phyloP scores from a whole-genome alignment of 2,888 invertebrate genomes.

The Ypsolopha sequella region DNA sequence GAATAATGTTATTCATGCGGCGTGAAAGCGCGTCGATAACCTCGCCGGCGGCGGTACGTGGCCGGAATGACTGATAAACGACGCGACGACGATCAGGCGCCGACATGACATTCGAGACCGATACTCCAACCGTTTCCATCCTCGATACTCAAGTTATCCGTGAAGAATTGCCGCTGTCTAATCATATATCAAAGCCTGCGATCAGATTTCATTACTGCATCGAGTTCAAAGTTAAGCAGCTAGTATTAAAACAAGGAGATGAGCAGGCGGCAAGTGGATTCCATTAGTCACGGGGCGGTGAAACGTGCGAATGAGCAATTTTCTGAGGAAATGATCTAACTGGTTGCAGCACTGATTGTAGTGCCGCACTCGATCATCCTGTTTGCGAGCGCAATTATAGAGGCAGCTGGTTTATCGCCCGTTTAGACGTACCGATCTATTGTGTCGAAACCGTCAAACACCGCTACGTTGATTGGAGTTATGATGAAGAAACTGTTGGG shows the following conservation, averaged over 20 bases:
- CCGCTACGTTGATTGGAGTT: not conserved
- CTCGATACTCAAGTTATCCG: constrained; percentile 6
- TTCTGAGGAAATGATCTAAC: constrained; percentile 39
- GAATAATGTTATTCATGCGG: constrained; percentile 61
- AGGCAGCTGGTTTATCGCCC: not conserved
- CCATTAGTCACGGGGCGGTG: constrained; percentile 17
- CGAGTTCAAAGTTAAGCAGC: constrained; percentile 4
- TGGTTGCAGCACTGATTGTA: constrained; percentile 19
- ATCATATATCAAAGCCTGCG: constrained; percentile 19
- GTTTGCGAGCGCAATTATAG: constrained; percentile 8
- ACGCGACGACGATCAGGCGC: constrained; percentile 15
- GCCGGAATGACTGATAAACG: constrained; percentile 39
- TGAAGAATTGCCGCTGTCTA: not conserved
- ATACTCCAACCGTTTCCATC: constrained; percentile 30
- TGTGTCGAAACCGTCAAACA: constrained; percentile 5
- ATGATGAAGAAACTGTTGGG: not conserved
- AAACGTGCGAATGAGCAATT: constrained; percentile 36
- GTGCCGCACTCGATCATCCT: constrained; percentile 10
- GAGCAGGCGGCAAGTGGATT: constrained; percentile 17
- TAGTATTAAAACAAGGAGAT: constrained; percentile 1
- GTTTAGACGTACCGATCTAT: constrained; percentile 24
- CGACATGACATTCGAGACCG: constrained; percentile 20
- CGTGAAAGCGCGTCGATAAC: constrained; percentile 63
- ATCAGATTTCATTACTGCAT: constrained; percentile 29
- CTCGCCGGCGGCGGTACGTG: constrained; percentile 44